Evolutionary conservation across 2,888 invertebrate genomes (phyloP), one percentile per base, ranked within the genome.

Genomic region (Busseola fusca): DNA sequence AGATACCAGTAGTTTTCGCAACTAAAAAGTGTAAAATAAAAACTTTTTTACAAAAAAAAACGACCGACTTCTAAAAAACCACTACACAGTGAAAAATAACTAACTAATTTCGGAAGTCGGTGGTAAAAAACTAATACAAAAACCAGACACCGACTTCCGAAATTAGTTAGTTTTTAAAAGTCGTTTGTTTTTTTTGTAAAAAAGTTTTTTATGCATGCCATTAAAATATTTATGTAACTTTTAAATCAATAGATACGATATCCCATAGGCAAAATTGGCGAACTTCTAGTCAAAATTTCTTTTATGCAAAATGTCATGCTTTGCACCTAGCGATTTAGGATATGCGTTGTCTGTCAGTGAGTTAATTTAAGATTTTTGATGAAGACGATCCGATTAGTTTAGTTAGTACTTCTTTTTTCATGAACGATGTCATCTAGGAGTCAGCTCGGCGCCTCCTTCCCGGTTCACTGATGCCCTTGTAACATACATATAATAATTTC

Each of bases 381-480:
- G n/a, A 14, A 14, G n/a, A 50, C n/a, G 50, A 25, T 14, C 27
- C 9, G 1, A 30, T 0, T 21, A 9, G 10, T 37, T 25, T 40
- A n/a, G 5, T 7, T 21, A n/a, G n/a, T n/a, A n/a, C n/a, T 54
- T 54, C 42, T 64, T 48, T 60, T 64, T 60, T 54, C 7, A 57
- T 45, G 42, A 60, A 45, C 12, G 16, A 58, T 64, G 48, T 70
- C 71, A 66, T 73, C 52, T 67, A 30, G 45, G 27, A 69, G 64
- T 62, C 63, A 57, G 52, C 64, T 40, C 67, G 76, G 14, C 57
- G 50, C 54, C 78, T 83, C 63, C 45, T 81, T 76, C 25, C 65
- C 80, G 82, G 64, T 79, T 66, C 63, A 72, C 10, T 75, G 67
- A 48, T 27, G 83, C 48, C 85, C 83, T 84, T 85, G 83, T 69